Base-by-base conservation (phyloP, 1,140 invertebrate genomes). In the Drosophila sulfurigaster region DNA sequence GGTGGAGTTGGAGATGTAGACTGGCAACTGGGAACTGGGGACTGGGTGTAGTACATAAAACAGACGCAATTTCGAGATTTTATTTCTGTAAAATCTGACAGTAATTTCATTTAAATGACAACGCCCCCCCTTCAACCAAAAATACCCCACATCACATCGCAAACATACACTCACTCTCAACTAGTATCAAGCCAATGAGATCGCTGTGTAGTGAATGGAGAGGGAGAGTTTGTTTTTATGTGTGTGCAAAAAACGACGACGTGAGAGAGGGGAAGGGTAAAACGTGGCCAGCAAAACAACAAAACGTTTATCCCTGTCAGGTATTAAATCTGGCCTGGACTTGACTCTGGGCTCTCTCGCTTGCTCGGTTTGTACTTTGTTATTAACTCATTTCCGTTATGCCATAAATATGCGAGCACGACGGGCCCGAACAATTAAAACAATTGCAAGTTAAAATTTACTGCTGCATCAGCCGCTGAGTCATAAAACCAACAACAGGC, bases 51-150 rank as follows among this genome's bases (percentile, higher is more conserved):
- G 82, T 83, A 83, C 82, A 88, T 87, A 87, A 87, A 87, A 88
- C 77, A 79, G 77, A 78, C 66, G 85, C 71, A 87, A 87, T 87
- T 87, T 82, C 76, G 69, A 78, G 78, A 87, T 87, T 87, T 88
- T 87, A 87, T 88, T 88, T 88, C 72, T 80, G 73, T 83, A 87
- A 87, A 87, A 87, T 87, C 82, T 88, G 82, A 88, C 82, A 88
- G 82, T 87, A 87, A 88, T 88, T 88, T 88, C 83, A 88, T 88
- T 87, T 83, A 83, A 87, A 87, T 87, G 82, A 87, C 83, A 88
- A 83, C 69, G 30, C 51, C 79, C 49, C 79, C 49, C 57, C 28
- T 10, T 11, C 10, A 5, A 5, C 16, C 32, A 52, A 25, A 25
- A 25, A 51, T 16, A 20, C 82, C 68, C 62, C n/a, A 11, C 20